These are phyloP conservation scores for Odontamblyopus rebecca DNA, from an alignment of 2,797 vertebrate genomes.

Conservation along the genomic window DNA sequence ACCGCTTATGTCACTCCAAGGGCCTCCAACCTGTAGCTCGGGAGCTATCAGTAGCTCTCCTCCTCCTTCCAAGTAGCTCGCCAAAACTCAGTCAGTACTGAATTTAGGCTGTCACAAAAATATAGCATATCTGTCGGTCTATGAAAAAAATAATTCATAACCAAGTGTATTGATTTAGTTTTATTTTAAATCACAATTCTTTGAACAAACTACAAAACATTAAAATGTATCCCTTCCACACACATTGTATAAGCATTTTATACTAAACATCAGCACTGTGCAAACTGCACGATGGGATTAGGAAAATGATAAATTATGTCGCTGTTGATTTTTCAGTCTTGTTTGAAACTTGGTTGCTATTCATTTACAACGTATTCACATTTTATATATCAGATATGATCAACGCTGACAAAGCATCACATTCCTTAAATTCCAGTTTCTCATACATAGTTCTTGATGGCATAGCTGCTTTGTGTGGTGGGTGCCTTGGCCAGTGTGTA, in stretches of 20 bases:
- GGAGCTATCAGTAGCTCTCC: too few relatives aligned
- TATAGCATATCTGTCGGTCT: background rate
- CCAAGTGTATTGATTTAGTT: background rate
- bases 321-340: background rate
- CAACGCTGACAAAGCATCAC: background rate
- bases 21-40: too few relatives aligned
- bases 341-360: background rate
- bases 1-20: constrained; percentile 6
- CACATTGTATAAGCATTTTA: background rate
- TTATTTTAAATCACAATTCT: background rate
- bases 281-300: background rate
- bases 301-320: background rate
- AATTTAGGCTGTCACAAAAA: background rate
- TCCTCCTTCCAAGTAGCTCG: too few relatives aligned
- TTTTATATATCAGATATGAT: background rate
- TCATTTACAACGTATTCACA: background rate
- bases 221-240: background rate
- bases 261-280: background rate
- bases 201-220: background rate
- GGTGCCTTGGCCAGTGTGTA: constrained; percentile 68
- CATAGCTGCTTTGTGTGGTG: constrained; percentile 66
- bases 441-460: constrained; percentile 87
- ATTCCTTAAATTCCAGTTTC: background rate
- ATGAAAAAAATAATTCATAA: background rate
- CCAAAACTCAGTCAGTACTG: too few relatives aligned